Base-by-base conservation (phyloP, 2,797 vertebrate genomes). In the Decapterus maruadsi region DNA sequence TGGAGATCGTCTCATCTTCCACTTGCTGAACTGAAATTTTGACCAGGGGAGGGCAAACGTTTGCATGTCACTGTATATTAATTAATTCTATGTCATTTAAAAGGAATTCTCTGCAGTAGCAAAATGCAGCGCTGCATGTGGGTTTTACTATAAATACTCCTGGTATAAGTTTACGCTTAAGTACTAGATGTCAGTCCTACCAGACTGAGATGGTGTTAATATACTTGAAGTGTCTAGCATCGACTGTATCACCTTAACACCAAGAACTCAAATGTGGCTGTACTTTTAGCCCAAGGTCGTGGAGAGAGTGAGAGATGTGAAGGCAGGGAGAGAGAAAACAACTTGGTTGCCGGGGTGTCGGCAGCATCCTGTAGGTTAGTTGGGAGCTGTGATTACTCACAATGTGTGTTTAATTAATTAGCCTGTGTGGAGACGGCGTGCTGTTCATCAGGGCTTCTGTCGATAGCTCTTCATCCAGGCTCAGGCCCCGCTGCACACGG, bases 371-470 rank as follows among this genome's bases (percentile, higher is more conserved):
- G 91, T 85, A 70, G 88, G 75, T 84, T 77, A 58, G 80, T 89
- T 77, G 67, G 79, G 80, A 92, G 86, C 90, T 91, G 89, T 92
- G 92, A 94, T 93, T 91, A 88, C 87, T 88, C 81, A 82, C 89
- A 81, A 91, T 91, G 89, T 91, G 89, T 87, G 89, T 91, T 93
- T 90, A 90, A 90, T 93, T 94, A 94, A 95, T 95, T 94, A 93
- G 89, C 85, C 84, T 58, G 80, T 86, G 88, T 84, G 78, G 87
- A 90, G 89, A 65, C 64, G 26, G 68, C 83, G 53, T 88, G 89
- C 87, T 86, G 87, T 84, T 92, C 88, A 81, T 92, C 90, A 86
- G 80, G 79, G 61, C 72, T 72, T 89, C 87, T 93, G 93, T 94
- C 91, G 80, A 90, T 93, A 89, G 80, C 31, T 65, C 85, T 83